A percentile compares a stretch with the other conserved stretches of the same genome.
phyloP scores from a whole-genome alignment of 1,140 invertebrate genomes.

The Drosophila sproati region DNA sequence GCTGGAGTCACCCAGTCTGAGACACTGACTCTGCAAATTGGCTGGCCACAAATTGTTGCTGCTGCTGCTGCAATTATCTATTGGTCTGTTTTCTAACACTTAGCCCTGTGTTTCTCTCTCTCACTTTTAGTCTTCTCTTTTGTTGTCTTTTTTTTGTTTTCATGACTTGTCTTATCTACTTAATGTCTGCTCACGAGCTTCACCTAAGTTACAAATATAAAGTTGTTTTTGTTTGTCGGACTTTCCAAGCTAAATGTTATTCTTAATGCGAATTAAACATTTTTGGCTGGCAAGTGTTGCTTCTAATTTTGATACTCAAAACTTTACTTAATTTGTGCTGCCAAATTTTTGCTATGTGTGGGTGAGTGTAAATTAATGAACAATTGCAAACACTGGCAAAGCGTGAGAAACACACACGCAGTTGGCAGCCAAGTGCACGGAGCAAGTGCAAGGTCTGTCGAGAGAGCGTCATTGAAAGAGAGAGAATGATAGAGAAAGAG shows the following conservation, averaged over 20 bases:
- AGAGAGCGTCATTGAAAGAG: slow-evolving; percentile 4
- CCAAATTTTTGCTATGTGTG: slow-evolving; percentile 27
- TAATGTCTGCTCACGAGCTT: slow-evolving; percentile 38
- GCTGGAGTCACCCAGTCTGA: slow-evolving; percentile 46
- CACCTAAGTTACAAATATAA: slow-evolving; percentile 30
- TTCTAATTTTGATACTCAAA: slow-evolving; percentile 20
- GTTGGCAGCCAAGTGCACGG: slow-evolving; percentile 25
- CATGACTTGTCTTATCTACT: slow-evolving; percentile 38
- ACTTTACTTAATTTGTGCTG: slow-evolving; percentile 25
- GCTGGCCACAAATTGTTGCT: slow-evolving; percentile 19
- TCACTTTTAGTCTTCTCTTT: neutral
- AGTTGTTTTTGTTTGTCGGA: slow-evolving; percentile 13
- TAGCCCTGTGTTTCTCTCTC: slow-evolving; percentile 12
- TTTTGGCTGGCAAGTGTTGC: slow-evolving; percentile 16
- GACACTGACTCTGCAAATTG: slow-evolving; percentile 43
- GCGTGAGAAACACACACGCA: slow-evolving; percentile 36
- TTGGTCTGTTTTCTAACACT: slow-evolving; percentile 37
- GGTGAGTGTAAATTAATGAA: slow-evolving; percentile 60
- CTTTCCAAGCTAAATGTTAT: slow-evolving; percentile 33
- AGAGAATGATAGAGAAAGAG: neutral
- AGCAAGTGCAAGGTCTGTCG: slow-evolving; percentile 74
- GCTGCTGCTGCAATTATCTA: slow-evolving; percentile 40
- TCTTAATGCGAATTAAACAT: slow-evolving; percentile 24
- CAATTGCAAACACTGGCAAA: slow-evolving; percentile 50
- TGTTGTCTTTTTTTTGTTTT: slow-evolving; percentile 21